phyloP scores from a whole-genome alignment of 2,113 vertebrate species.

The Austrofundulus limnaeus region DNA sequence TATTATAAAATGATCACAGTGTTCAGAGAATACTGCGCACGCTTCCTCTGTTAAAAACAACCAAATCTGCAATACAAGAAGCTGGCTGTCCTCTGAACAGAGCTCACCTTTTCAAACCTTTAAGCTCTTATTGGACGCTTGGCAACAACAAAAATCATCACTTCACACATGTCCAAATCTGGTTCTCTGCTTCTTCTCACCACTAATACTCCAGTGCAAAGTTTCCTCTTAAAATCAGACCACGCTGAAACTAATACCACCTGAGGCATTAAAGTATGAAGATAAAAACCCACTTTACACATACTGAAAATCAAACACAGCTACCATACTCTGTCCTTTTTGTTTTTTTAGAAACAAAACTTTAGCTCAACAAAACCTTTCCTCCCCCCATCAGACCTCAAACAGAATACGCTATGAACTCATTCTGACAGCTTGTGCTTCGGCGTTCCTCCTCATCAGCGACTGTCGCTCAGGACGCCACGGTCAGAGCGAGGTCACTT shows the following conservation, averaged over 20 bases:
- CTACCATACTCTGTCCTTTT: no score
- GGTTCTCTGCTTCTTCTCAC: not conserved
- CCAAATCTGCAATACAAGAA: not conserved
- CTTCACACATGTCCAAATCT: not conserved
- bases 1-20: conserved; percentile 22
- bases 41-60: not conserved
- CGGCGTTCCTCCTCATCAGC: conserved; percentile 23
- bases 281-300: not conserved
- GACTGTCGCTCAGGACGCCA: conserved; percentile 4
- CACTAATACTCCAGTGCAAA: conserved; percentile 1
- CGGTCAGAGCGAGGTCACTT: conserved; percentile 13
- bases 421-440: conserved; percentile 42
- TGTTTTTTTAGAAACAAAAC: no score
- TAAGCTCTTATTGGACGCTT: not conserved
- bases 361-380: no score
- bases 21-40: conserved; percentile 20
- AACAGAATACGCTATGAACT: conserved; percentile 8
- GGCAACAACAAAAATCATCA: not conserved
- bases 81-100: not conserved
- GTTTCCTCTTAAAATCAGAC: conserved; percentile 10
- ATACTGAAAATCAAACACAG: no score
- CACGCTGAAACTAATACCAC: conserved; percentile 26
- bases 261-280: not conserved
- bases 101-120: conserved; percentile 11
- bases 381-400: not conserved